These are phyloP conservation scores for Clarias laeviceps DNA, from an alignment of 2,797 vertebrate species.

Conservation along the genomic window DNA sequence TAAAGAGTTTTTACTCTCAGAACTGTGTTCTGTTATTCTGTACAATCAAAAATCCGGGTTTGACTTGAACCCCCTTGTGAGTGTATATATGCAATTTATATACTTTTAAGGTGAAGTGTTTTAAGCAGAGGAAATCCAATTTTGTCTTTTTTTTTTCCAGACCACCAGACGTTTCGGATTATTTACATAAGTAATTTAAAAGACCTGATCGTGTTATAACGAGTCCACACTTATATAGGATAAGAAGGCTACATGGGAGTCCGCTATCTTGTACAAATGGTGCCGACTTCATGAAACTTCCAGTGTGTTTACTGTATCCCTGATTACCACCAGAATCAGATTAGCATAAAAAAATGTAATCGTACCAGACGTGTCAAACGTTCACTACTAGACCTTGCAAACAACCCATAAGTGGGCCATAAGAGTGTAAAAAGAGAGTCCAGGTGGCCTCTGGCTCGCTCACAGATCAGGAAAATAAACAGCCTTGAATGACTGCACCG, in stretches of 20 bases:
- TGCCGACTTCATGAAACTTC: background rate
- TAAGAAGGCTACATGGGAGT: background rate
- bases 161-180: background rate
- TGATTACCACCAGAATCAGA: background rate
- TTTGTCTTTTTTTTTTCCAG: background rate
- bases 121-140: background rate
- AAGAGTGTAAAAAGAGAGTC: conserved; percentile 35
- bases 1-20: too few relatives aligned
- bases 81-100: background rate
- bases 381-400: conserved; percentile 6
- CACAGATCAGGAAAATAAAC: conserved; percentile 58
- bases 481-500: conserved; percentile 53
- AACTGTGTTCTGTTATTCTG: too few relatives aligned
- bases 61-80: too few relatives aligned
- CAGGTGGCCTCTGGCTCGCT: conserved; percentile 45
- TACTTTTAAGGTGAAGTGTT: background rate
- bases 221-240: background rate
- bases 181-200: too few relatives aligned
- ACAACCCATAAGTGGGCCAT: conserved; percentile 6
- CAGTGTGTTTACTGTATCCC: background rate
- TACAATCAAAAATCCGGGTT: too few relatives aligned
- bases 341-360: background rate
- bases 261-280: background rate
- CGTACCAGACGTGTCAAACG: background rate
- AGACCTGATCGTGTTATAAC: background rate